phyloP scores from a whole-genome alignment of 2,113 vertebrate species.

The Hemicordylus capensis region DNA sequence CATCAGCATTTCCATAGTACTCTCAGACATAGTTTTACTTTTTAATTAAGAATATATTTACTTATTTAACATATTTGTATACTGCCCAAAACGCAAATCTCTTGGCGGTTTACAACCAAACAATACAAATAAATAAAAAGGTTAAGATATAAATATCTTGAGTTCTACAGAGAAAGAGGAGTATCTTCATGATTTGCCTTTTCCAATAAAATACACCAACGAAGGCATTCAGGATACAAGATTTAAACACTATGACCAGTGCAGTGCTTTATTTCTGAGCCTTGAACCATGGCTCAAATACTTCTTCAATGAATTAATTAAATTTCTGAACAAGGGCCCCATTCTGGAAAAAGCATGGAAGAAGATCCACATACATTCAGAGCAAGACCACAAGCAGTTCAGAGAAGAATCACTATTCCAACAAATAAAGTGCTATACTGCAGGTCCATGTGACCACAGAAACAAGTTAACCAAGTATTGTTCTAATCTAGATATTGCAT shows the following conservation, averaged over 20 bases:
- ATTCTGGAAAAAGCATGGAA: neutral
- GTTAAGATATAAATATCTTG: too few species aligned
- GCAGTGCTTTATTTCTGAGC: neutral
- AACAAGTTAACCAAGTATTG: neutral
- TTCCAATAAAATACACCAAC: neutral
- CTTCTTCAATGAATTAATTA: neutral
- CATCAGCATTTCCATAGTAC: neutral
- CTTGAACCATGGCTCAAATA: accelerated
- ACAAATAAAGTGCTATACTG: neutral
- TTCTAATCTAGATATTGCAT: too few species aligned
- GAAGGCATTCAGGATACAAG: neutral
- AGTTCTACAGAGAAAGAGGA: neutral
- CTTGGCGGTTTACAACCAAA: too few species aligned
- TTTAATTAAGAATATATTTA: too few species aligned
- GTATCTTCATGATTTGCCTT: neutral
- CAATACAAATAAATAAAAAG: too few species aligned
- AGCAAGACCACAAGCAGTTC: neutral
- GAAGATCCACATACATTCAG: neutral
- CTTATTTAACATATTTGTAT: too few species aligned
- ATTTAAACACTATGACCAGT: neutral
- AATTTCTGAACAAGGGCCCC: neutral
- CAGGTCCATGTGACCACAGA: neutral
- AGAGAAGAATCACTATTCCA: neutral
- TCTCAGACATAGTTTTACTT: neutral
- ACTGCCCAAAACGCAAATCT: too few species aligned